Base-by-base conservation (phyloP, 2,797 vertebrate species). In the Urocyon cinereoargenteus region DNA sequence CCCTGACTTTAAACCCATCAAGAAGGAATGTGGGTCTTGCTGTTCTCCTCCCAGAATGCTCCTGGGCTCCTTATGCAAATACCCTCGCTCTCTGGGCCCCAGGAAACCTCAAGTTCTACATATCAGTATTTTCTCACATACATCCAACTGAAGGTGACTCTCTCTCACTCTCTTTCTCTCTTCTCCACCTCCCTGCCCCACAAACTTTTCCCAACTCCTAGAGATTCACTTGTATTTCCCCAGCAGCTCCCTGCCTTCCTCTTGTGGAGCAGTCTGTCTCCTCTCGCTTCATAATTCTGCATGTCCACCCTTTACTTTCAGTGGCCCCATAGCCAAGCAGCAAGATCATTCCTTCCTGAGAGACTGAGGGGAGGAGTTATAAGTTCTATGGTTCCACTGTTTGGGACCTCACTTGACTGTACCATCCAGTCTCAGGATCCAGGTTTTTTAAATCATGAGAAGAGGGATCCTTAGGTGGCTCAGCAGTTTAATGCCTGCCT, bases 1-100 rank as follows among this genome's bases (percentile, higher is more conserved):
- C 62, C 34, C 34, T 87, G 62, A 87, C 57, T 70, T 96, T 61
- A 95, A 93, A 87, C 49, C 73, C 31, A 64, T 40, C 34, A 57
- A 36, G 45, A 82, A 55, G 45, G 24, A 14, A n/a, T 94, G 31
- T 64, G 36, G 28, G 21, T 85, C 62, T 64, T 77, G 68, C 21
- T 95, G 28, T 24, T 73, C 22, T 77, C 28, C 64, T 94, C 16
- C 34, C 49, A 14, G 26, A 93, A 81, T 81, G 70, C 40, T 79
- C 68, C 61, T 86, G 21, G 55, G 28, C 13, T 84, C n/a, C 77
- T 53, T 79, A 49, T 40, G 36, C 53, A 93, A 83, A 91, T 49
- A 64, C n/a, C 3, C 6, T 93, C 77, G 3, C 53, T 91, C 15
- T 90, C 77, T 79, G 62, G 13, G 5, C 13, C 86, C 40, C 72